Base-by-base conservation (phyloP, 2,888 invertebrate species). In the Parthenolecanium corni region DNA sequence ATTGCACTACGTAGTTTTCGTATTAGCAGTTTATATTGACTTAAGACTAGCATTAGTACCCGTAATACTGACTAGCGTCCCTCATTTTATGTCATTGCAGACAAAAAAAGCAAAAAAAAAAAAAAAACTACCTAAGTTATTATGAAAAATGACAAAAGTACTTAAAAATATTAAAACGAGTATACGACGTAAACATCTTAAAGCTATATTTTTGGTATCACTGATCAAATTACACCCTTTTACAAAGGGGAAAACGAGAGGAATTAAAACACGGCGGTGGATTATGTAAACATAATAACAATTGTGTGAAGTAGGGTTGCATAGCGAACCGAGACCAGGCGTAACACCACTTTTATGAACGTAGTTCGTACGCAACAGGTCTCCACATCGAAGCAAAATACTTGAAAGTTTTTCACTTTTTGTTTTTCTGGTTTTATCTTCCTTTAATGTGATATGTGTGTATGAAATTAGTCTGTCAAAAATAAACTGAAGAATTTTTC, bases 291-390 rank as follows among this genome's bases (percentile, higher is more conserved):
- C 61, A 40, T 51, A 46, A 51, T 51, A 61, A 61, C 61, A 51
- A 51, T 49, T 40, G 61, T 61, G 61, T 61, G 36, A 61, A 61
- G 61, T 51, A 38, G 61, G 61, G 51, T 61, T 61, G 61, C 47
- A 54, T 36, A 54, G 49, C 49, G 49, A 51, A 47, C 51, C 49
- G 51, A 61, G 51, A 61, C 61, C 36, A 61, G 61, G 61, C 61
- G 61, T 61, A 61, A 61, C 61, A 61, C 51, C 40, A 23, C 38
- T 47, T 61, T 61, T 47, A 61, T 61, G 51, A 47, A 20, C 49
- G 61, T 61, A 51, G 61, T 61, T 49, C 14, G 31, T 31, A 49
- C 20, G 61, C 61, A 61, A 61, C 61, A 61, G 61, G 61, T 61
- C 61, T 25, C 4, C 16, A 14, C 16, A 23, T 1, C 24, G 38